Conservation (phyloP, 1,140 invertebrate species). For the Brachionus paranguensis region DNA sequence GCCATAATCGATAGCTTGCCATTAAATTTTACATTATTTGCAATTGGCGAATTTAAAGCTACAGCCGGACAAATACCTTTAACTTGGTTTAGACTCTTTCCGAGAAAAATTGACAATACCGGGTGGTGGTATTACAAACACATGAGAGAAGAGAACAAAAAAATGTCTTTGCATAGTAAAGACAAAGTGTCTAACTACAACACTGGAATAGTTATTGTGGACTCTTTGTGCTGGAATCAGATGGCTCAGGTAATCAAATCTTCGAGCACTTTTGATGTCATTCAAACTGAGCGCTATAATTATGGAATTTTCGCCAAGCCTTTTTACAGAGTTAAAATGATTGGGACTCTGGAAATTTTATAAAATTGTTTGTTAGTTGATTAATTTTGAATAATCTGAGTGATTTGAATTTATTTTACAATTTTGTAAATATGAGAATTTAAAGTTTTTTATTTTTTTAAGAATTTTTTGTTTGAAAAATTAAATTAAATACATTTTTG, state of each 20-base stretch:
- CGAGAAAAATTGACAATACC: slow-evolving; percentile 14
- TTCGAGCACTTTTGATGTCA: not conserved
- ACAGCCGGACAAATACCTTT: not conserved
- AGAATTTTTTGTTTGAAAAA: not conserved
- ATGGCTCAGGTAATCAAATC: slow-evolving; percentile 7
- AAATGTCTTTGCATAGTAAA: slow-evolving; percentile 12
- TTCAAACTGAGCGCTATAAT: slow-evolving; percentile 15
- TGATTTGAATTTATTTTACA: not conserved
- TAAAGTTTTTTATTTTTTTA: not conserved
- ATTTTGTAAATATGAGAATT: not conserved
- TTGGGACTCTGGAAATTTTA: slow-evolving; percentile 13
- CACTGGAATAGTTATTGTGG: not conserved
- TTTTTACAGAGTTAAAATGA: not conserved
- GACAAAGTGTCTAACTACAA: not conserved
- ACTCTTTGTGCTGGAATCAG: not conserved
- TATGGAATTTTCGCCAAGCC: slow-evolving; percentile 2
- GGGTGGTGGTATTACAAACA: slow-evolving; percentile 32
- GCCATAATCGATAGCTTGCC: not conserved
- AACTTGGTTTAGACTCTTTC: slow-evolving; percentile 26
- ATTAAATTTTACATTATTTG: slow-evolving; percentile 16
- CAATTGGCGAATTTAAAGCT: slow-evolving; percentile 15
- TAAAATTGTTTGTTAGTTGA: not conserved
- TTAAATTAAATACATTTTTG: not conserved
- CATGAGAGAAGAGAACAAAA: not conserved
- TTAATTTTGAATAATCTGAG: not conserved